Evolutionary conservation across 2,113 vertebrate species (phyloP), one percentile per base, ranked within the genome.

Genomic region (Pelvicachromis taeniatus): DNA sequence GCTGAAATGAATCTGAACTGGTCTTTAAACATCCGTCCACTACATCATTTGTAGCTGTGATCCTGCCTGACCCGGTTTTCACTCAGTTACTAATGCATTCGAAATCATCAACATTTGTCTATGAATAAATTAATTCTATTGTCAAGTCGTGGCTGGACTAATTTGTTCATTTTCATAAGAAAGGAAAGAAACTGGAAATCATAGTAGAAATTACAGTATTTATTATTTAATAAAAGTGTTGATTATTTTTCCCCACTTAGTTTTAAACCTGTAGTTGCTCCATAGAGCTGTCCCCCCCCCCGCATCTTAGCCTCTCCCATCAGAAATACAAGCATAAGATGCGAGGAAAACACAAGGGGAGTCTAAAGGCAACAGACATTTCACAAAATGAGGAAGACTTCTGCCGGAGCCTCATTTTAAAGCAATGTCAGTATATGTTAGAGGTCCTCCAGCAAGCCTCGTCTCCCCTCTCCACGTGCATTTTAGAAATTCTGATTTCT

Each of bases 111-210:
- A 65, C 45, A 50, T 73, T 68, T 87, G 45, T 56, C 78, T 90
- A 75, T 85, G 88, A 94, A 92, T 95, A 93, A 94, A 94, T 77
- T 9, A 52, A 84, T 87, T 87, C 54, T 54, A 55, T 42, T 54
- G 78, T 85, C 12, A 86, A 54, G 73, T 85, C 35, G 13, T 12
- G 26, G 63, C 29, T 85, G 33, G 13, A 77, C 38, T 77, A 1
- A 17, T 83, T 81, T 79, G 4, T 50, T 23, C 4, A 3, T 21
- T 29, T 50, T 50, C 23, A 31, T 75, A 52, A 31, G 16, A 75
- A 75, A 50, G 26, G 26, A 50, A 75, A 31, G 26, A 4, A 8
- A 52, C 19, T 75, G 4, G 45, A 19, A 75, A 19, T 52, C 0
- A 1, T 17, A 48, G 16, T 75, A 13, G 45, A 11, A 75, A n/a